Evolutionary conservation across 2,797 vertebrate species (phyloP), one percentile per base, ranked within the genome.

Genomic region (Propithecus deckenii): DNA sequence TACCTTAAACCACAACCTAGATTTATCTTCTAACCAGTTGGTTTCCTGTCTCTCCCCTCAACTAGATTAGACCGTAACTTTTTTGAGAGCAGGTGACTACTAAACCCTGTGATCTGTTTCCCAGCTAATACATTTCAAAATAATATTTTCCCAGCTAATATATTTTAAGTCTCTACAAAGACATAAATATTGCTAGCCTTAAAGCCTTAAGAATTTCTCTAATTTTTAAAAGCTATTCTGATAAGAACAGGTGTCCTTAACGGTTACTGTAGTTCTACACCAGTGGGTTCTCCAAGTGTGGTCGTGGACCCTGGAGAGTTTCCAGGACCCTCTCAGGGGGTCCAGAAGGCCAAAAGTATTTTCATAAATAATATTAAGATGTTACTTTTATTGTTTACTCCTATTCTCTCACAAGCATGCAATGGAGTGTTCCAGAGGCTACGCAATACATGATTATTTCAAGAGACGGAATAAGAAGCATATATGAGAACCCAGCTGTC

Each of bases 1-100:
- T 96, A 97, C 94, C 94, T 96, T 95, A 95, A 97, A 84, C 94
- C 80, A 93, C 83, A 95, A 96, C 43, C 95, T 81, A 63, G 75
- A 98, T 93, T 97, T 96, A 81, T 89, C 89, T 93, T 94, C 95
- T 96, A 83, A 92, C 59, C 65, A 67, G 52, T 91, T 91, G 92
- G 80, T 72, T 96, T 97, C 94, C 92, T 96, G 88, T 92, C 57
- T 88, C 67, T 84, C 80, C 55, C 52, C 57, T n/a, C 85, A 96
- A 74, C 48, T 61, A 96, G 67, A 88, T 71, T 92, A 89, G 50
- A 93, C 18, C 75, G 74, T 32, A 89, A 89, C 35, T 84, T 91
- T 89, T 89, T 80, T 72, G 6, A 92, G 25, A 95, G 55, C 55
- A 91, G 67, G 35, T 41, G 38, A 80, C 78, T 85, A 75, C 10